A percentile compares a stretch with the other conserved stretches of the same genome.
phyloP scores from a whole-genome alignment of 1,140 invertebrate genomes.

The Cotesia typhae region DNA sequence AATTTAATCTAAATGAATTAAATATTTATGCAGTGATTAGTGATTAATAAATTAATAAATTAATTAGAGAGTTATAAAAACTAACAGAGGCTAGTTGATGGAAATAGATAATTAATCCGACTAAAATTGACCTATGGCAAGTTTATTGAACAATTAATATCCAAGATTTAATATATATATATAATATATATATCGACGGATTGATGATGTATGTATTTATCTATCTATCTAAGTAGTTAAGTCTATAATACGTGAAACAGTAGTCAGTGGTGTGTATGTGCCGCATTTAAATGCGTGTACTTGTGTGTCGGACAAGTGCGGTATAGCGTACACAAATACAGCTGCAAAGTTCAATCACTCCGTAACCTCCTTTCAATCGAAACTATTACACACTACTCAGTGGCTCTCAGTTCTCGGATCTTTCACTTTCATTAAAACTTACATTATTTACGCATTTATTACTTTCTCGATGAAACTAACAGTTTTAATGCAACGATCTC shows the following conservation, averaged over 20 bases:
- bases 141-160: slow-evolving; percentile 4
- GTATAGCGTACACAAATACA: slow-evolving; percentile 34
- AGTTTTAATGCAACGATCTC: neutral
- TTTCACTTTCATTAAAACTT: slow-evolving; percentile 60
- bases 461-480: slow-evolving; percentile 24
- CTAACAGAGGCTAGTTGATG: no score
- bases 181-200: neutral
- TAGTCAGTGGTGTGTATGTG: slow-evolving; percentile 26
- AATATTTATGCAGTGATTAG: no score
- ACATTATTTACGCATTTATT: slow-evolving; percentile 29
- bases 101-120: neutral
- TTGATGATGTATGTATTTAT: slow-evolving; percentile 19
- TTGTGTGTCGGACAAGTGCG: slow-evolving; percentile 23
- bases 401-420: slow-evolving; percentile 55
- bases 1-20: no score
- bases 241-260: slow-evolving; percentile 35
- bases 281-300: slow-evolving; percentile 20
- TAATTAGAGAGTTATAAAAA: no score
- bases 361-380: slow-evolving; percentile 67
- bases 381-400: slow-evolving; percentile 67
- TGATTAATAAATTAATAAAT: no score
- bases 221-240: neutral
- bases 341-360: slow-evolving; percentile 65
- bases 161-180: neutral
- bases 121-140: slow-evolving; percentile 7